phyloP scores from a whole-genome alignment of 2,888 invertebrate species.

The Agapetus fuscipes region DNA sequence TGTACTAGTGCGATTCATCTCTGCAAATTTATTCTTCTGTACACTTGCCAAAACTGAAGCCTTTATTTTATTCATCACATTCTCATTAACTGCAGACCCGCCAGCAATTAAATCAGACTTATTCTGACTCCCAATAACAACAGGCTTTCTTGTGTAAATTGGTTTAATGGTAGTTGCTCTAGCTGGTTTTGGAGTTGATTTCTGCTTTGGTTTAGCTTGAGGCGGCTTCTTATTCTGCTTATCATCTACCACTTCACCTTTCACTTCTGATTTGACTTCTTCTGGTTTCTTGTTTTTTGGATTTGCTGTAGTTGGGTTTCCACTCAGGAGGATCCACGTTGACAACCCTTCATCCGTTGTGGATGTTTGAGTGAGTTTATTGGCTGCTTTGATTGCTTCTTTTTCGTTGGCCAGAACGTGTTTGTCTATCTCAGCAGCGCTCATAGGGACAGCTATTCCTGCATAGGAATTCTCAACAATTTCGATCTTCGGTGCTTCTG shows the following conservation, averaged over 20 bases:
- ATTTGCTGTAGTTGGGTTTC: constrained; percentile 12
- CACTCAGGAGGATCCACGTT: constrained; percentile 64
- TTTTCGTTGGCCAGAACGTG: constrained; percentile 28
- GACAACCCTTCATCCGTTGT: constrained; percentile 59
- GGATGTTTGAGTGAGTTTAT: constrained; percentile 26
- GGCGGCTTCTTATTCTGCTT: constrained; percentile 25
- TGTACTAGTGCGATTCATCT: constrained; percentile 25
- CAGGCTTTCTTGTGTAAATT: constrained; percentile 24
- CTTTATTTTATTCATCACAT: constrained; percentile 50
- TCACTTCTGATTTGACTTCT: constrained; percentile 27
- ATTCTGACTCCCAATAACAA: constrained; percentile 35
- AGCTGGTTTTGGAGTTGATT: constrained; percentile 22
- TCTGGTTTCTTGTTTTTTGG: constrained; percentile 34
- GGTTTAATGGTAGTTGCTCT: constrained; percentile 30
- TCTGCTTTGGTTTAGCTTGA: constrained; percentile 22
- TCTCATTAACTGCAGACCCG: constrained; percentile 42
- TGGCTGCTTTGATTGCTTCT: constrained; percentile 19
- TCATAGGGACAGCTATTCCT: constrained; percentile 57
- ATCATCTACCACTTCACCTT: constrained; percentile 22
- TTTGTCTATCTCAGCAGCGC: constrained; percentile 50
- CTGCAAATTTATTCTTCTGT: constrained; percentile 39
- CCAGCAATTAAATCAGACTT: constrained; percentile 41
- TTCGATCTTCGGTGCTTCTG: constrained; percentile 28
- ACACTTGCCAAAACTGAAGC: constrained; percentile 48
- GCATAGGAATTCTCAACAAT: constrained; percentile 46